These are phyloP conservation scores for Brassicogethes aeneus DNA, from an alignment of 2,888 invertebrate species.

Conservation along the genomic window DNA sequence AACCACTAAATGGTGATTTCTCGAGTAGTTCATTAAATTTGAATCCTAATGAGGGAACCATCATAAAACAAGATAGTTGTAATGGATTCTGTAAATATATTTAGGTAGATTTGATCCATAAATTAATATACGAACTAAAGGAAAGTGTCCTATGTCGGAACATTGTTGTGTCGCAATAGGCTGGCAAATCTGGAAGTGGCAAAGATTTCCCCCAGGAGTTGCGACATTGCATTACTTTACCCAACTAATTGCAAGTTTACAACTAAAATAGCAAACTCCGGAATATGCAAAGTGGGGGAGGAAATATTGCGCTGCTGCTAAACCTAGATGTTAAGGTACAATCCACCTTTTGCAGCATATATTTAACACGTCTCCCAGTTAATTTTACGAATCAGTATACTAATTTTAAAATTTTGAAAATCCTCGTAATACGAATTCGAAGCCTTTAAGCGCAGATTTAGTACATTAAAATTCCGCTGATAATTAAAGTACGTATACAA, in stretches of 20 bases:
- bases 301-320: conserved; percentile 24
- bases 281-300: conserved; percentile 21
- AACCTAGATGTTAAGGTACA: conserved; percentile 8
- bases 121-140: conserved; percentile 24
- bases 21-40: neutral
- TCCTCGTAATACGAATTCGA: neutral
- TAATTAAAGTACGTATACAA: neutral
- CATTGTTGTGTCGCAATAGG: conserved; percentile 25
- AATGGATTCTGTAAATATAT: conserved; percentile 9
- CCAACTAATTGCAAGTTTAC: conserved; percentile 32
- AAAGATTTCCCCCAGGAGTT: conserved; percentile 33
- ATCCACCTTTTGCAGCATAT: conserved; percentile 5
- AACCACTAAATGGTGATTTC: neutral
- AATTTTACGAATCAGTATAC: no score
- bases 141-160: conserved; percentile 24
- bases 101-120: conserved; percentile 16
- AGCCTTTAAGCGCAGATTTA: neutral
- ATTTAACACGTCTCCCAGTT: no score
- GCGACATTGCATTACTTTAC: conserved; percentile 29
- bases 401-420: conserved; percentile 7
- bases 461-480: neutral
- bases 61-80: neutral
- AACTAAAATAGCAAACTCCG: conserved; percentile 26
- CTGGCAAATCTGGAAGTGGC: conserved; percentile 22
- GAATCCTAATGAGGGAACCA: neutral